Evolutionary conservation across 1,140 invertebrate species (phyloP), one percentile per base, ranked within the genome.

Genomic region (Drosophila ironensis): DNA sequence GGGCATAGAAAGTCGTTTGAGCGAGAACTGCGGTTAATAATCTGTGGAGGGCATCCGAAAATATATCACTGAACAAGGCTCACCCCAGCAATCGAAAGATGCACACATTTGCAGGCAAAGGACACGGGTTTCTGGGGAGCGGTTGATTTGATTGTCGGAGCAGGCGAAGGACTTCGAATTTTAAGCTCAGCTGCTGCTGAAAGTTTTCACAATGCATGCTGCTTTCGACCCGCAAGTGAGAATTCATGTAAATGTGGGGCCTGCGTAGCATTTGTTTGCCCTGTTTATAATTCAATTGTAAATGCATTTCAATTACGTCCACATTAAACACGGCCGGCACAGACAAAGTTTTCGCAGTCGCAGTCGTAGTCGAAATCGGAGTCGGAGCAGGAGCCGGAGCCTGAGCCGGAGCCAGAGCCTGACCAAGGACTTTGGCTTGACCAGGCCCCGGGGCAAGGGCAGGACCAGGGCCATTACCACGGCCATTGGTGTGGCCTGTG

Each of bases 251-350:
- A 51, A 66, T 76, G 51, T 66, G 30, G 8, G 30, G 61, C 67
- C 25, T 41, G 46, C 50, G 68, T 25, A 46, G 48, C 74, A 61
- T 82, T 72, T 86, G 78, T 87, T 87, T 87, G 80, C 51, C 81
- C 75, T 86, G 84, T 87, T 86, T 86, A 86, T 86, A 86, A 86
- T 86, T 86, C 80, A 86, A 87, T 86, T 86, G 80, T 87, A 86
- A 86, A 86, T 86, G 80, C 81, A 86, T 86, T 86, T 86, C 80
- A 86, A 86, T 86, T 86, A 86, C 80, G 81, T 87, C 69, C 80
- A 87, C 80, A 86, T 86, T 86, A 87, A 75, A 75, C 81, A 72
- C 77, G 74, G 74, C 75, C 33, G 57, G 53, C 73, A 73, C 76
- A 73, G 80, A 86, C 74, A 63, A 84, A 84, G 80, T 84, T 82